Conservation (phyloP, 2,888 invertebrate species). For the Shargacucullia verbasci region DNA sequence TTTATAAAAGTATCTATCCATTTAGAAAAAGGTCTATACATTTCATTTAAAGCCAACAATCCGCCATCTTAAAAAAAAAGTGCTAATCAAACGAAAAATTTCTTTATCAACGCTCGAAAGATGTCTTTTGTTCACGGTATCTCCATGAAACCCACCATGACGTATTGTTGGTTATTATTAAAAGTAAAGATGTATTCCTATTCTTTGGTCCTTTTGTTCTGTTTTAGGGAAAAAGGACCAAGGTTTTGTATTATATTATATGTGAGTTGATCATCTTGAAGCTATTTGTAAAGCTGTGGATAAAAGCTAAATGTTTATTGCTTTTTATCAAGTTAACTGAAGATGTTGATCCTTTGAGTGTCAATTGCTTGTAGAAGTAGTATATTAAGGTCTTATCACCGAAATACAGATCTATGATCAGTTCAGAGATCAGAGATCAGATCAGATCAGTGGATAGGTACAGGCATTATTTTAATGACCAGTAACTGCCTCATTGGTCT, state of each 20-base stretch:
- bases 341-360: constrained; percentile 35
- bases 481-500: too few relatives aligned
- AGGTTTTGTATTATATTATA: constrained; percentile 35
- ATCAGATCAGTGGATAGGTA: too few relatives aligned
- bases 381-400: too few relatives aligned
- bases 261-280: constrained; percentile 36
- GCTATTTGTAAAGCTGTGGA: constrained; percentile 24
- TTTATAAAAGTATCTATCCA: neutral
- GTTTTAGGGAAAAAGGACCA: constrained; percentile 23
- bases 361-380: too few relatives aligned
- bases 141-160: constrained; percentile 24
- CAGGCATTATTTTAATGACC: too few relatives aligned
- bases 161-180: constrained; percentile 40
- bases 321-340: constrained; percentile 41
- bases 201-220: constrained; percentile 34
- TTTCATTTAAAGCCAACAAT: constrained; percentile 41
- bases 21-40: too few relatives aligned
- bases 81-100: constrained; percentile 26
- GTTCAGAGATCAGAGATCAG: too few relatives aligned
- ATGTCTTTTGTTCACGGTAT: constrained; percentile 30
- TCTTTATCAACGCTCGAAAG: constrained; percentile 15
- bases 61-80: constrained; percentile 18
- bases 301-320: constrained; percentile 40
- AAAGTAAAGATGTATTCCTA: constrained; percentile 39
- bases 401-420: too few relatives aligned